Evolutionary conservation across 1,140 invertebrate species (phyloP).

Genomic region (Zaprionus camerounensis): DNA sequence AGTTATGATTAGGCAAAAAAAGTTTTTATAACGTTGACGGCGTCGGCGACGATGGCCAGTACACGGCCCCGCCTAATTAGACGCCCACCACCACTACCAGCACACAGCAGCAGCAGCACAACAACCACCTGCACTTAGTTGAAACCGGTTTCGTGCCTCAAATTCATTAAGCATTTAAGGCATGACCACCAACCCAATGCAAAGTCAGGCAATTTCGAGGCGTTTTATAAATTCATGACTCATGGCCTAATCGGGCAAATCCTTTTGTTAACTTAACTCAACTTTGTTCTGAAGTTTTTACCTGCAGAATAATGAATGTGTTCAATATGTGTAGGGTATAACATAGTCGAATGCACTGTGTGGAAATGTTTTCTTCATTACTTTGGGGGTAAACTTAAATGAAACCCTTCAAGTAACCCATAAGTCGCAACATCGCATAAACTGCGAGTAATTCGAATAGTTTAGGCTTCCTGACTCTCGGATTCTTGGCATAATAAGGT

Average conservation of each 20-base stretch:
- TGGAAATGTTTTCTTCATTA: not conserved
- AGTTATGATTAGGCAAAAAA: conserved; percentile 59
- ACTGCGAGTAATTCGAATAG: conserved; percentile 44
- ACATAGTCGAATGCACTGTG: not conserved
- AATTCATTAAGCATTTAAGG: conserved; percentile 66
- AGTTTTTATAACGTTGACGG: conserved; percentile 4
- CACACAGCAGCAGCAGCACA: conserved; percentile 1
- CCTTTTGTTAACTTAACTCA: conserved; percentile 8
- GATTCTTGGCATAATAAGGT: conserved; percentile 23
- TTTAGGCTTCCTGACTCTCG: not conserved
- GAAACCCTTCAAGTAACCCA: conserved; percentile 73
- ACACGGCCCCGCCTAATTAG: conserved; percentile 52
- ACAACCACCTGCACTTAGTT: conserved; percentile 35
- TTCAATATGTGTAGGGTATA: conserved; percentile 1
- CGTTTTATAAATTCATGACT: conserved; percentile 46
- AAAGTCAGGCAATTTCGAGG: conserved; percentile 17
- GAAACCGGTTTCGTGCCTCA: conserved; percentile 68
- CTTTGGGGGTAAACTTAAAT: conserved; percentile 48
- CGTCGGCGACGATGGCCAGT: conserved; percentile 5
- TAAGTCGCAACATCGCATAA: conserved; percentile 77
- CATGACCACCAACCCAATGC: conserved; percentile 33
- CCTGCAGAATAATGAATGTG: not conserved
- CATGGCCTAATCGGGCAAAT: conserved; percentile 21
- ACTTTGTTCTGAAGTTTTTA: not conserved
- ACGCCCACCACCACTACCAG: conserved; percentile 45